Base-by-base conservation (phyloP, 1,140 invertebrate species). In the Drosophila bocqueti region DNA sequence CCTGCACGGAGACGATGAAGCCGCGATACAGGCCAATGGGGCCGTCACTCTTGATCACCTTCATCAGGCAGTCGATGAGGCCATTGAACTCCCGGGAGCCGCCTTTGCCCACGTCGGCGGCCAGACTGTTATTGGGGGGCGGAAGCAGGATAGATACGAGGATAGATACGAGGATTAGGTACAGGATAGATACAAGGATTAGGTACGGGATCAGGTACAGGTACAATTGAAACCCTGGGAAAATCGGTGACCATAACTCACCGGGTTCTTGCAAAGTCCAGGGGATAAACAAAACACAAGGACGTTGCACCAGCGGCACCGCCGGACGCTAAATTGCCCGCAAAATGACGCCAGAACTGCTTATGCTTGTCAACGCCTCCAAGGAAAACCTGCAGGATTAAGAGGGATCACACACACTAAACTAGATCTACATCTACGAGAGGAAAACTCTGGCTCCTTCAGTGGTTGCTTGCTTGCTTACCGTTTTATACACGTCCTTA, bases 291-390 rank as follows among this genome's bases (percentile, higher is more conserved):
- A 93, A 99, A 98, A 93, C 96, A 96, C 16, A 99, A 94, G 1
- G 98, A 99, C 29, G 97, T 96, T 52, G 97, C 98, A 79, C 98
- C 98, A 83, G 98, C 97, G 75, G 97, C 96, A 91, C 98, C 98
- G 93, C 98, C 98, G 64, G 97, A 97, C n/a, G 97, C 96, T 78
- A 99, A 94, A 93, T 99, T 97, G 81, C 96, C 97, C 65, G 94
- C 93, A 92, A 98, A 98, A 80, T 97, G 97, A 76, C 95, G 95
- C 96, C 96, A 96, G 94, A 98, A 98, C 83, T 97, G 96, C 45
- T 95, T 96, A 57, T 96, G 95, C 93, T 97, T 97, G 93, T 98
- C 96, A 38, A 98, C 95, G 46, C 96, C 96, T 3, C 90, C 90
- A 1, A 91, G 55, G 38, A 91, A 91, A 3, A 73, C 94, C 95